Conservation (phyloP, 92 coral and sea anemone species). For the Porites rus region DNA sequence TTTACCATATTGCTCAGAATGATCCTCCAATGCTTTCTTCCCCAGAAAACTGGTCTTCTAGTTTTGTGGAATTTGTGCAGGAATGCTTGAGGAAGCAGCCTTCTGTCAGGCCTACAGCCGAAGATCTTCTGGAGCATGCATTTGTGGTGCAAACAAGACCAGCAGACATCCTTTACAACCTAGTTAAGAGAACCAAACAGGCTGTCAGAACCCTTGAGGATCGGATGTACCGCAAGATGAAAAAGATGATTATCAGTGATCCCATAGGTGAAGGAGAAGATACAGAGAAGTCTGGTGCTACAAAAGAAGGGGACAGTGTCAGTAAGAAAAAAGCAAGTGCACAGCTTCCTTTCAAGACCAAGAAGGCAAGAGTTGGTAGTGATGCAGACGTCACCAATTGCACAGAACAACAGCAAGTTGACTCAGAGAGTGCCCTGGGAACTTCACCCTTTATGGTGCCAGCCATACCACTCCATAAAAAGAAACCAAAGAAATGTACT, state of each 20-base stretch:
- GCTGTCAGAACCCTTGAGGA: slow-evolving; percentile 97
- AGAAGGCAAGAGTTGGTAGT: slow-evolving; percentile 66
- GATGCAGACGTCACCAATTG: slow-evolving; percentile 88
- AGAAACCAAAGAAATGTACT: too few relatives aligned
- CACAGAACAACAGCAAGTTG: slow-evolving; percentile 77
- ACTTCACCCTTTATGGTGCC: slow-evolving; percentile 59
- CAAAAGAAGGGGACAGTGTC: slow-evolving; percentile 48
- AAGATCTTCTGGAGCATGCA: slow-evolving; percentile 85
- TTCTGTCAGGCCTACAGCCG: slow-evolving; percentile 85
- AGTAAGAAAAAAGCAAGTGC: slow-evolving; percentile 44
- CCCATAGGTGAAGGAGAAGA: slow-evolving; percentile 71
- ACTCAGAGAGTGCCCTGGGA: slow-evolving; percentile 18
- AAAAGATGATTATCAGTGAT: slow-evolving; percentile 92
- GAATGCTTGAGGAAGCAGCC: slow-evolving; percentile 90
- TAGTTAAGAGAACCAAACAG: slow-evolving; percentile 91
- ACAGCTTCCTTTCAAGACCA: slow-evolving; percentile 10
- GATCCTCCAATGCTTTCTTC: slow-evolving; percentile 86
- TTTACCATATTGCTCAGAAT: slow-evolving; percentile 98
- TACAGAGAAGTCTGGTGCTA: slow-evolving; percentile 70
- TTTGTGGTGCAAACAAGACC: slow-evolving; percentile 77
- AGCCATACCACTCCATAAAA: slow-evolving; percentile 9
- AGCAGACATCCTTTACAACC: slow-evolving; percentile 79
- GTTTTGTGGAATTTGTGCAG: slow-evolving; percentile 90
- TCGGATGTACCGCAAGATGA: slow-evolving; percentile 89
- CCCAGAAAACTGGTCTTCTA: slow-evolving; percentile 60